A percentile compares a stretch with the other conserved stretches of the same genome.
Evolutionary conservation across 2,888 invertebrate genomes (phyloP).

Genomic region (Crossocerus cetratus): DNA sequence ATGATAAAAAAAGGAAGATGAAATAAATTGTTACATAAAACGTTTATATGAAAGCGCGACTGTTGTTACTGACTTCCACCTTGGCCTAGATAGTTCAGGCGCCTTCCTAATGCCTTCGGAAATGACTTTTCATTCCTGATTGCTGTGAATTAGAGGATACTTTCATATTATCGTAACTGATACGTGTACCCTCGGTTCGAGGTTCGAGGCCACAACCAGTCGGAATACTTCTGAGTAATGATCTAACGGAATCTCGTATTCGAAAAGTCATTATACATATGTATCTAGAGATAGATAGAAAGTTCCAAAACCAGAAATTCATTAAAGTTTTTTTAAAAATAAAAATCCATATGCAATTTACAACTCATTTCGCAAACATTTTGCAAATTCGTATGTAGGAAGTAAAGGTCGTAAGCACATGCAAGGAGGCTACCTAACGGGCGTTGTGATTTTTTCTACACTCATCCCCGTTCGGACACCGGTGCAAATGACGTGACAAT

Average conservation of each 20-base stretch:
- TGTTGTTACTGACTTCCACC: background rate
- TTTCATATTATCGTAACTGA: background rate
- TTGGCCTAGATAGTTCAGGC: background rate
- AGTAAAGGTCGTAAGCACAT: background rate
- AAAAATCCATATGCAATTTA: too few relatives aligned
- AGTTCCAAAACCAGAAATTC: too few relatives aligned
- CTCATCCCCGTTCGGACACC: background rate
- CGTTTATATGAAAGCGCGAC: conserved; percentile 45
- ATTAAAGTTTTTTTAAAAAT: too few relatives aligned
- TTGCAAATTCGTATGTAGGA: background rate
- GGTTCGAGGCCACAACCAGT: background rate
- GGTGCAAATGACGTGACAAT: background rate
- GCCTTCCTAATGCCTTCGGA: too few relatives aligned
- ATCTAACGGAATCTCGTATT: too few relatives aligned
- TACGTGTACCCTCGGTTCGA: background rate
- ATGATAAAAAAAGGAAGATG: conserved; percentile 40
- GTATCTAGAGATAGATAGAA: too few relatives aligned
- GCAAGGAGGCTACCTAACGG: conserved; percentile 28
- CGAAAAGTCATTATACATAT: too few relatives aligned
- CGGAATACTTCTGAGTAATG: too few relatives aligned
- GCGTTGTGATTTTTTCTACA: background rate
- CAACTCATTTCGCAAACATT: too few relatives aligned
- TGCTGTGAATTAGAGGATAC: background rate
- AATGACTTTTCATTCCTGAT: too few relatives aligned
- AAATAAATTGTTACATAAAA: conserved; percentile 76